phyloP scores from a whole-genome alignment of 2,113 vertebrate species.

The Abramis brama region DNA sequence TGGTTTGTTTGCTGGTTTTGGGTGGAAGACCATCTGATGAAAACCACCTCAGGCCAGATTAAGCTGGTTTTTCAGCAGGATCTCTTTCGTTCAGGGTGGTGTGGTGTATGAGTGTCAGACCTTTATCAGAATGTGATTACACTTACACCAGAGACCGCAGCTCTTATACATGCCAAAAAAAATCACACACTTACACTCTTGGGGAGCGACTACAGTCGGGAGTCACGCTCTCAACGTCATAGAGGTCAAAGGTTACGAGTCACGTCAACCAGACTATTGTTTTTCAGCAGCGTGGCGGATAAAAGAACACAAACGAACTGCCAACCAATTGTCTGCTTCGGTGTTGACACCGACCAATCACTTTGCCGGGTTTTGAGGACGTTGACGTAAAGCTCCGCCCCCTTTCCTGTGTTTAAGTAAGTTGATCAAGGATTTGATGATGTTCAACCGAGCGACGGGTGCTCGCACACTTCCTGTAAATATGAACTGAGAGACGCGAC shows the following conservation, averaged over 20 bases:
- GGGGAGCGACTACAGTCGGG: neutral
- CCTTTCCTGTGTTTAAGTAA: conserved; percentile 34
- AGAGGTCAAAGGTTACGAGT: conserved; percentile 32
- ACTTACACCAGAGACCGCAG: conserved; percentile 38
- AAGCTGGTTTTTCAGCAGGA: neutral
- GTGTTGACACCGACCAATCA: conserved; percentile 24
- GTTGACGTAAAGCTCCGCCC: neutral
- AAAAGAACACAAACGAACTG: neutral
- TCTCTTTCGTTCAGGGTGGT: conserved; percentile 51
- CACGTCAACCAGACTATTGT: conserved; percentile 11
- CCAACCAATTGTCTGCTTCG: conserved; percentile 1
- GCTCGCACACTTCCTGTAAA: conserved; percentile 50
- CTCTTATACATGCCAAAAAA: conserved; percentile 42
- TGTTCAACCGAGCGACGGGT: neutral
- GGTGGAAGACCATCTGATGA: neutral
- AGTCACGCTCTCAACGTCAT: conserved; percentile 4
- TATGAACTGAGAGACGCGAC: conserved; percentile 39
- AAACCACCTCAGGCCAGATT: neutral
- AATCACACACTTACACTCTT: conserved; percentile 36
- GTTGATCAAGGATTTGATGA: neutral
- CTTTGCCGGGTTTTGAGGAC: neutral
- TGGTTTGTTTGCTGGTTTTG: neutral
- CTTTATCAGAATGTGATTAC: conserved; percentile 53
- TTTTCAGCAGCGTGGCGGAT: neutral
- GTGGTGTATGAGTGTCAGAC: conserved; percentile 45